Base-by-base conservation (phyloP, 2,113 vertebrate genomes). In the Trogon surrucura region DNA sequence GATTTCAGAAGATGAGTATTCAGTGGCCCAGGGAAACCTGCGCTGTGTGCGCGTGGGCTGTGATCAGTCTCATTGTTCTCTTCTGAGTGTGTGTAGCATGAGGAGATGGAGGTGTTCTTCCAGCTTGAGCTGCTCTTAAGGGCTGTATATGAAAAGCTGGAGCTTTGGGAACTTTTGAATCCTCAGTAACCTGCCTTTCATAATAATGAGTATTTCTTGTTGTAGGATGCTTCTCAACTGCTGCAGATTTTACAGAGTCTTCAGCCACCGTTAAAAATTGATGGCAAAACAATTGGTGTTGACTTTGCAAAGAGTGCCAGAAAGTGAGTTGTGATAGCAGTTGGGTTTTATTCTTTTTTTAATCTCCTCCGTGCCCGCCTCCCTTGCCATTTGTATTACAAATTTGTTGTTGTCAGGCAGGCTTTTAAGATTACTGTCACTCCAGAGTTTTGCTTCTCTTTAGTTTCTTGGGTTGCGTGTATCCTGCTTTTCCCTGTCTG, bases 281-380 rank as follows among this genome's bases (percentile, higher is more conserved):
- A 99, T 94, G 99, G 99, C 61, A 99, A 99, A 98, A 99, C 99
- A 69, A 99, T 99, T 82, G 99, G 99, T 26, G 99, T 99, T 88
- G 99, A 99, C 97, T 99, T 99, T 96, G 99, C 99, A 56, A 99
- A 99, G 97, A 99, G 99, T 97, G 99, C 99, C 82, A 99, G 99
- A 97, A 99, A 99, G 99, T 99, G 94, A 98, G 99, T 98, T 62
- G 30, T 12, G 5, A 26, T 45, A 84, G 32, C 62, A 65, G n/a
- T 54, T 73, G 6, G 2, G 57, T 36, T 56, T 3, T 38, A 11
- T 73, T 34, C 73, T 34, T 11, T 57, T n/a, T 56, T 60, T 34
- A 22, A 18, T 47, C 6, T 2, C 6, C 4, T 41, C 41, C 10
- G 41, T 41, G 41, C 13, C 8, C 1, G 9, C 14, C 60, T 10